Base-by-base conservation (phyloP, 2,888 invertebrate genomes). In the Silvanus unidentatus region DNA sequence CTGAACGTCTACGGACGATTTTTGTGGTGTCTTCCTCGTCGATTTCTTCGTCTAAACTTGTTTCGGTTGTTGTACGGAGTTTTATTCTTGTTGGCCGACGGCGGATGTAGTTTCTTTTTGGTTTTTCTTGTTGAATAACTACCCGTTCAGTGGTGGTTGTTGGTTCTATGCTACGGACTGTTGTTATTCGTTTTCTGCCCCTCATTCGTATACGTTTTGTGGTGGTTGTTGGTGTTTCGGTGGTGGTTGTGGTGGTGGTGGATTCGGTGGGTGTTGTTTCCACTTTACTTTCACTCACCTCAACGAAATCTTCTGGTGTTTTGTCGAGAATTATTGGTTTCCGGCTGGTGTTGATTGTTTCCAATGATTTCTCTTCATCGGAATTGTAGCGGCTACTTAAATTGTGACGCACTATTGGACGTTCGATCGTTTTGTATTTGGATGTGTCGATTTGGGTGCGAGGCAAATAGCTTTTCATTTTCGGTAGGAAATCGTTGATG, bases 371-470 rank as follows among this genome's bases (percentile, higher is more conserved):
- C 11, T 53, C 43, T 6, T 52, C 52, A 8, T 59, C 58, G 2
- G 56, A 48, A 45, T 55, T 63, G 42, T 63, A 64, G 40, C 62
- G 52, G 41, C 63, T 65, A 37, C 64, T 63, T 10, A 53, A 50
- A 47, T 56, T 61, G 47, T 64, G 59, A 15, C 59, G 43, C 1
- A 45, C 14, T 38, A 40, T 49, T 10, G 60, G 55, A 29, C 70
- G 49, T 48, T 65, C 57, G 32, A 72, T 72, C 2, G 67, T 69
- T 55, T 68, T 69, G 39, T 72, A 72, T 49, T 70, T 72, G 0
- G 70, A 69, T 32, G 64, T 67, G 49, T 72, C 70, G 22, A 71
- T 64, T 0, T 62, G 52, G 3, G 69, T 69, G 51, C 55, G 58
- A 3, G 70, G 67, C 34, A 49, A 53, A 47, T 68, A 67, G 40